phyloP scores from a whole-genome alignment of 1,140 invertebrate genomes.

The Drosophila pectinifera region DNA sequence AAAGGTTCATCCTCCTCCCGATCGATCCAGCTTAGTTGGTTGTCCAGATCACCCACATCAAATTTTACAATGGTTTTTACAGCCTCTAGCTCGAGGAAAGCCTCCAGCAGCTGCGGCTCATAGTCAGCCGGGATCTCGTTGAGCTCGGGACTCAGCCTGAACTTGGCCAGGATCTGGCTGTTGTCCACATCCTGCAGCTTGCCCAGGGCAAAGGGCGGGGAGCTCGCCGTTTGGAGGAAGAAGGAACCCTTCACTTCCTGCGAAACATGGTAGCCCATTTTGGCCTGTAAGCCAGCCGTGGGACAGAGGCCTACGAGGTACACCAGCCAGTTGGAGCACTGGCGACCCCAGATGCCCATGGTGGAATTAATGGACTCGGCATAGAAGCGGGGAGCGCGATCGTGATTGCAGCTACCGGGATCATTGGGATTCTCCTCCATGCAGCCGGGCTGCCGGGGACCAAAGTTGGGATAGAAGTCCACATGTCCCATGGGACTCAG shows the following conservation, averaged over 20 bases:
- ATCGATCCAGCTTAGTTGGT: conserved; percentile 23
- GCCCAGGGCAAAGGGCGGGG: conserved; percentile 86
- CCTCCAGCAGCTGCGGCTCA: conserved; percentile 59
- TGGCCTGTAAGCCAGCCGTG: conserved; percentile 82
- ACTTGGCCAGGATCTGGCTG: conserved; percentile 50
- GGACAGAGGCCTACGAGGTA: conserved; percentile 88
- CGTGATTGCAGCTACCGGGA: conserved; percentile 88
- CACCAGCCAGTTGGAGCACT: conserved; percentile 88
- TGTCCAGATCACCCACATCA: conserved; percentile 39
- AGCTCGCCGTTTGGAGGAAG: conserved; percentile 87
- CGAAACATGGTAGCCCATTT: conserved; percentile 87
- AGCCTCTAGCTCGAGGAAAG: conserved; percentile 46
- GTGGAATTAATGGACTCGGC: conserved; percentile 89
- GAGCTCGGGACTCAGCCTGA: conserved; percentile 18
- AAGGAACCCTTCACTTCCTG: conserved; percentile 85
- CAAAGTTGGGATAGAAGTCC: conserved; percentile 89
- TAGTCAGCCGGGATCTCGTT: conserved; percentile 49
- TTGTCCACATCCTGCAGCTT: conserved; percentile 50
- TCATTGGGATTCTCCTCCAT: conserved; percentile 86
- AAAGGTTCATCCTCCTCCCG: conserved; percentile 47
- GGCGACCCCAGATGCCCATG: conserved; percentile 90
- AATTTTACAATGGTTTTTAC: not conserved
- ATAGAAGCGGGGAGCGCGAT: conserved; percentile 89
- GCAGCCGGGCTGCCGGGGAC: conserved; percentile 88
- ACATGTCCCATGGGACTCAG: conserved; percentile 86